Evolutionary conservation across 2,888 invertebrate species (phyloP).

Genomic region (Muscina levida): DNA sequence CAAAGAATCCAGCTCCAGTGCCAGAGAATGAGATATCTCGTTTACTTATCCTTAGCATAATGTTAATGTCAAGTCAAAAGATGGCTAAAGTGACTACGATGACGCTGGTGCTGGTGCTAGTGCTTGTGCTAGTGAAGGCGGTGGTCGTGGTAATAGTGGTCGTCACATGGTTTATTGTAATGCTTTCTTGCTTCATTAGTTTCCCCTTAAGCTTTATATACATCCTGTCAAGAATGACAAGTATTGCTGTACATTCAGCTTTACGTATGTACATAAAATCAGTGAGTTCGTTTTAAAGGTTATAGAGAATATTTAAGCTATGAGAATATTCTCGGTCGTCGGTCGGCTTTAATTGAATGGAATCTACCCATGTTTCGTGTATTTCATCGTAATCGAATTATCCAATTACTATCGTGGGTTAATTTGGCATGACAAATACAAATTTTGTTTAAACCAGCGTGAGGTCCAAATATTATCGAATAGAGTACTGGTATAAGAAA

Average conservation of each 20-base stretch:
- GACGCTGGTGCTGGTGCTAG: not conserved
- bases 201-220: not conserved
- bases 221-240: not conserved
- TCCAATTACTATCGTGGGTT: too few species aligned
- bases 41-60: not conserved
- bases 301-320: not conserved
- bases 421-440: too few species aligned
- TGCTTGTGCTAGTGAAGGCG: too few species aligned
- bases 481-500: too few species aligned
- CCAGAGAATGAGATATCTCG: too few species aligned
- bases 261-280: not conserved
- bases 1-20: not conserved
- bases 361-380: not conserved
- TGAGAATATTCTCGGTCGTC: not conserved
- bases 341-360: not conserved
- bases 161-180: slow-evolving; percentile 23
- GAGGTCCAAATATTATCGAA: too few species aligned
- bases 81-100: not conserved
- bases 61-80: slow-evolving; percentile 20
- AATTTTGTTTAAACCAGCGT: too few species aligned
- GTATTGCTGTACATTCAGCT: too few species aligned
- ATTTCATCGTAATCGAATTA: not conserved
- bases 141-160: not conserved
- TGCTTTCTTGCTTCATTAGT: slow-evolving; percentile 37
- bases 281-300: not conserved